Base-by-base conservation (phyloP, 2,888 invertebrate species). In the Dasysyrphus albostriatus region DNA sequence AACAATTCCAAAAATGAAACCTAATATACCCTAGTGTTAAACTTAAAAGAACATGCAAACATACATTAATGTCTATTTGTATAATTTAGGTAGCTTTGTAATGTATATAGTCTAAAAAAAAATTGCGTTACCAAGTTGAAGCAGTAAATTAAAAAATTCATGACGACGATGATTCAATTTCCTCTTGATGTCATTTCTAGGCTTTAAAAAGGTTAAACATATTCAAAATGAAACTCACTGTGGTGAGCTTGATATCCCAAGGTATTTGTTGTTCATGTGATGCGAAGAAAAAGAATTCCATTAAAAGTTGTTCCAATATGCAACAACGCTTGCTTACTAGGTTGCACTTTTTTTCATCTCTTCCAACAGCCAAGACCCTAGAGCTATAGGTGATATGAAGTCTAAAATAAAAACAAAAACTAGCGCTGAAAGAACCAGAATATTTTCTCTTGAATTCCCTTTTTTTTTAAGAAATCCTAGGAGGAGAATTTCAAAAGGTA, bases 241-340 rank as follows among this genome's bases (percentile, higher is more conserved):
- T 72, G 58, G 42, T 72, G 72, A 83, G 39, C 77, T 65, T 73
- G 65, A 77, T 77, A 49, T 44, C 29, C 59, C 34, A 16, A 51
- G 51, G 6, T 24, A 82, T 65, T 76, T 12, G 9, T 6, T 14
- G 10, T 39, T 58, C 24, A 24, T 24, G 24, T 4, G 9, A 3
- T 34, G 14, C 7, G 24, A 47, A 34, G 0, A 5, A 34, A 72
- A 42, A 42, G 5, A 42, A 42, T 73, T 73, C 32, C 49, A 72
- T 79, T 44, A 16, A 49, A 63, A n/a, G 16, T 34, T 37, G 32
- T 44, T 49, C 7, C 12, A 47, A 49, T 44, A 39, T 73, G 49
- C 65, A 24, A 14, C 19, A 58, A 67, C n/a, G 29, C 24, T 34
- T 29, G 44, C 51, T 61, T 10, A 19, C 24, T 3, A 9, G 58